Base-by-base conservation (phyloP, 37 sponge, comb jelly and placozoan species). In the Diacarnus erythraeanus region DNA sequence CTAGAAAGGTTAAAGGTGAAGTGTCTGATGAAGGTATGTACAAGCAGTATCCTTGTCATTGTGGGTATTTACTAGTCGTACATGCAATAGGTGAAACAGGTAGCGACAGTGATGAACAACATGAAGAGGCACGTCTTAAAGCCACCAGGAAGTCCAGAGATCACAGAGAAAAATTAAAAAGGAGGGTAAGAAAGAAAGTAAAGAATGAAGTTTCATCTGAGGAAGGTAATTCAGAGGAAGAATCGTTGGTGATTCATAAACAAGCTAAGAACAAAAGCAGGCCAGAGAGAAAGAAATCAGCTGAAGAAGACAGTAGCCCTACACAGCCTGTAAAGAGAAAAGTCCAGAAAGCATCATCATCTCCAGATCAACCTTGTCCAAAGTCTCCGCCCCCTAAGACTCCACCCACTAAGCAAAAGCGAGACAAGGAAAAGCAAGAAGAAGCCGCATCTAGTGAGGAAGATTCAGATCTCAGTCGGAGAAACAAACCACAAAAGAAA, bases 71-170 rank as follows among this genome's bases (percentile, higher is more conserved):
- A 27, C 26, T 4, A 3, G 18, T n/a, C 26, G 60, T 59, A 27
- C 64, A 17, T 26, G 23, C 29, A 63, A 26, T 38, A 71, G 71
- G 26, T 71, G 71, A 42, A 2, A 23, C 59, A 22, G 75, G 63
- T 37, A 84, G 85, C 59, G 72, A 75, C 29, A 68, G 47, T 38
- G 78, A 77, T 0, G 54, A 71, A 18, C 56, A 58, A 30, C 58
- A 44, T 5, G 79, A 79, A 47, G 79, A 67, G 5, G 56, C 69
- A 34, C 57, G 83, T 27, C 68, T 83, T 25, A 74, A 65, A 31
- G 76, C 83, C 66, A 83, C 83, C 1, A 66, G 75, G 30, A 83
- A 74, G 57, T 83, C 83, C 8, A 44, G 69, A 4, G 82, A 81
- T 26, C 74, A 73, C 22, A 38, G 82, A 25, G 82, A 81, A 72